phyloP scores from a whole-genome alignment of 2,797 vertebrate species.

The Alca torda region DNA sequence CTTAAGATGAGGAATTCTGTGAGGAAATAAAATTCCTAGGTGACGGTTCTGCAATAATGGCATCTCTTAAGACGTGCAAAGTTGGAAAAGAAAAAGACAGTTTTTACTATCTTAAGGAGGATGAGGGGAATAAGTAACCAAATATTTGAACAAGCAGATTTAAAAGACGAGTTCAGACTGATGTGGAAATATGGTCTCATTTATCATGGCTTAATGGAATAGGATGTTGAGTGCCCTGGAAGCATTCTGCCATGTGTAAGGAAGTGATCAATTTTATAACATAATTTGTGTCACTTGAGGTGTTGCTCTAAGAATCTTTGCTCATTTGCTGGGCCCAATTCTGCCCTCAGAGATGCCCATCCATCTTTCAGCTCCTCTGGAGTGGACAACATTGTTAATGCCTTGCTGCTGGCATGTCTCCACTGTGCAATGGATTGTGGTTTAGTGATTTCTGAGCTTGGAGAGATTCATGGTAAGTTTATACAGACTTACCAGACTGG shows the following conservation, averaged over 20 bases:
- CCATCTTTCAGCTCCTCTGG: conserved; percentile 18
- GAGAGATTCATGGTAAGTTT: not conserved
- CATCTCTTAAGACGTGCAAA: not conserved
- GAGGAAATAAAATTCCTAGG: not conserved
- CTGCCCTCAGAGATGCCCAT: conserved; percentile 36
- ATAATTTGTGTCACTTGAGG: conserved; percentile 63
- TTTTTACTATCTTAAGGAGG: not conserved
- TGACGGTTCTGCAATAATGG: not conserved
- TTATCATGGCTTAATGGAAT: conserved; percentile 63
- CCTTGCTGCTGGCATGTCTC: conserved; percentile 29
- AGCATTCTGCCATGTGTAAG: conserved; percentile 46
- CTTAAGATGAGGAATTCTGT: not conserved
- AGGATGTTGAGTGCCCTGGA: conserved; percentile 54
- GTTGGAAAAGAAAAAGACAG: not conserved
- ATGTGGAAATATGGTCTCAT: conserved; percentile 37
- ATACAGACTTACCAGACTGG: not conserved
- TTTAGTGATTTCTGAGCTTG: not conserved
- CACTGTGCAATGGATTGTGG: not conserved
- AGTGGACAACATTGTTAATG: conserved; percentile 35
- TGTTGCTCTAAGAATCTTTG: conserved; percentile 51
- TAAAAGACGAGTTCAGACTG: conserved; percentile 31
- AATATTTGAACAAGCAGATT: conserved; percentile 50
- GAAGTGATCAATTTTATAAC: conserved; percentile 61
- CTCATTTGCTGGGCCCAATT: not conserved
- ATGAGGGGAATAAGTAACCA: not conserved